Evolutionary conservation across 2,797 vertebrate species (phyloP).

Genomic region (Poliocrania exsul): DNA sequence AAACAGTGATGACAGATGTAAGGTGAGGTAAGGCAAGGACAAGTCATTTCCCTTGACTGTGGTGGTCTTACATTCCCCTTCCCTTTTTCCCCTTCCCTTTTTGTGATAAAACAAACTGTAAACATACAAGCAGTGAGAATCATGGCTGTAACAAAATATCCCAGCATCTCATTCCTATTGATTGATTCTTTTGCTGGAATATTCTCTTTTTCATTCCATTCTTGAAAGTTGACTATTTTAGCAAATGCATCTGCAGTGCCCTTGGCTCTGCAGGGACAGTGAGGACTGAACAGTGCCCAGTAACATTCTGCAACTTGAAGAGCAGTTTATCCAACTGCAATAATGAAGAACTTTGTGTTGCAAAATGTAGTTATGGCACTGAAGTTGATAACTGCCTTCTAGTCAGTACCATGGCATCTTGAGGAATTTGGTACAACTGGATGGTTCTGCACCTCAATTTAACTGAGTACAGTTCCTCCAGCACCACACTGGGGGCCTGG

Average conservation of each 20-base stretch:
- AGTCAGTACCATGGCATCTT: background rate
- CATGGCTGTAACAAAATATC: background rate
- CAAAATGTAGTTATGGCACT: background rate
- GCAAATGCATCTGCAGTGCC: background rate
- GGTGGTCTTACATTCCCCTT: background rate
- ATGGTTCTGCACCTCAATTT: background rate
- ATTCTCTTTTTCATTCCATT: background rate
- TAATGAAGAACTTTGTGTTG: background rate
- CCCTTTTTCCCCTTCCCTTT: background rate
- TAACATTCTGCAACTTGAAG: background rate
- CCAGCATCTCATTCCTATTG: background rate
- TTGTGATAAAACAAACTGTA: background rate
- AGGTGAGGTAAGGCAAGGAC: background rate
- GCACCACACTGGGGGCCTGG: background rate
- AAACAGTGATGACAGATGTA: background rate
- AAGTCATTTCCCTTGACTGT: background rate
- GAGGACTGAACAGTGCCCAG: background rate
- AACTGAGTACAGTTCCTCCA: background rate
- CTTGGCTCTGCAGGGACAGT: background rate
- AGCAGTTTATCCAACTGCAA: background rate
- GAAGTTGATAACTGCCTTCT: background rate
- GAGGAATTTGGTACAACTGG: background rate
- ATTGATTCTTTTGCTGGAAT: background rate
- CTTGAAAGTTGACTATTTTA: background rate
- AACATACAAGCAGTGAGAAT: background rate